phyloP scores from a whole-genome alignment of 1,140 invertebrate genomes.

The Drosophila bipectinata region DNA sequence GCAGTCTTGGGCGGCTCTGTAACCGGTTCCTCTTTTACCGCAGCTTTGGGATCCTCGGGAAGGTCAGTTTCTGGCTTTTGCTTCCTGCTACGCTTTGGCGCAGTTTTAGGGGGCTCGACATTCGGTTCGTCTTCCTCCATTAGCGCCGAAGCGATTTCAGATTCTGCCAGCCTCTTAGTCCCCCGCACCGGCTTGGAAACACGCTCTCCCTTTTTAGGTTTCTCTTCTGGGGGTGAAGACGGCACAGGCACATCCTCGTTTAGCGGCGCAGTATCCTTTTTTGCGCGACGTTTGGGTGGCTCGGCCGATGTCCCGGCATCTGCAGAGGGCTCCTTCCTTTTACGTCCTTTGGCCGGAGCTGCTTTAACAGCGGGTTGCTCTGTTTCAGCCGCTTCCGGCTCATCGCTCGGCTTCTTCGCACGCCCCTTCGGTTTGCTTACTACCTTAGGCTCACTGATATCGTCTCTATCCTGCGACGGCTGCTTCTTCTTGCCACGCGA shows the following conservation, averaged over 20 bases:
- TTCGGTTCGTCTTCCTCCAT: conserved; percentile 20
- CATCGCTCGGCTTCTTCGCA: conserved; percentile 42
- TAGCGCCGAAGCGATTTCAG: conserved; percentile 31
- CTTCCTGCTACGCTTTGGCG: conserved; percentile 27
- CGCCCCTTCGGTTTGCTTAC: conserved; percentile 48
- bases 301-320: conserved; percentile 48
- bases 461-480: conserved; percentile 10
- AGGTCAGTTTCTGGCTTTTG: conserved; percentile 1
- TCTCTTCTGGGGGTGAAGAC: conserved; percentile 14
- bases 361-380: conserved; percentile 35
- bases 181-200: conserved; percentile 23
- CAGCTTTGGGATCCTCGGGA: background rate
- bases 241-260: conserved; percentile 4
- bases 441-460: conserved; percentile 5
- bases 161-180: conserved; percentile 38
- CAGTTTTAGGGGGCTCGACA: conserved; percentile 4
- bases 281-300: conserved; percentile 27
- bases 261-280: conserved; percentile 23
- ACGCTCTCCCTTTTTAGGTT: conserved; percentile 14
- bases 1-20: conserved; percentile 3
- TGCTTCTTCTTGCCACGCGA: conserved; percentile 48
- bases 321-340: conserved; percentile 10
- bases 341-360: conserved; percentile 7
- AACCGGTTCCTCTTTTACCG: background rate
- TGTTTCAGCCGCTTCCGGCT: conserved; percentile 13